These are phyloP conservation scores for Drosophila meridionalis DNA, from an alignment of 2,888 invertebrate species.

Conservation along the genomic window DNA sequence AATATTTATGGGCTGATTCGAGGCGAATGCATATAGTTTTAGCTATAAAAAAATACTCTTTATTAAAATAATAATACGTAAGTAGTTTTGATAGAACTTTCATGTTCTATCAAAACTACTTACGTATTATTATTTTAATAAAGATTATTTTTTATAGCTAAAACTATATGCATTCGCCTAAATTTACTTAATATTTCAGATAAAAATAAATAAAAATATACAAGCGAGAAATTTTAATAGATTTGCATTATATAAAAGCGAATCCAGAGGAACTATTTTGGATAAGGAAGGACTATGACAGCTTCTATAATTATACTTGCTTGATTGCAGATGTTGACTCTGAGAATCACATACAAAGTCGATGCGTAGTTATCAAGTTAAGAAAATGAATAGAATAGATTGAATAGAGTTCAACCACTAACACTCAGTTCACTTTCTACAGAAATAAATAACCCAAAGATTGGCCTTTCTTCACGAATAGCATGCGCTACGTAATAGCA, in stretches of 20 bases:
- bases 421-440: background rate
- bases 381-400: background rate
- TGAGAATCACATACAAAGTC: background rate
- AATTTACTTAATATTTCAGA: background rate
- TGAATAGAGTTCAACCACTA: background rate
- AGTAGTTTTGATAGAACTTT: too few relatives aligned
- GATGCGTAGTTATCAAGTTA: background rate
- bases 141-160: background rate
- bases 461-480: too few relatives aligned
- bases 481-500: too few relatives aligned
- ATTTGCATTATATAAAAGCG: background rate
- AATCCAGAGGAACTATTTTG: background rate
- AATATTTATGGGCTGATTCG: constrained; percentile 27
- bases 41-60: background rate
- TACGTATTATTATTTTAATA: background rate
- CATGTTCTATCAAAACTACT: too few relatives aligned
- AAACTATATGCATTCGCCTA: background rate
- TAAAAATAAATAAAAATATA: background rate
- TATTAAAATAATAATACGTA: background rate
- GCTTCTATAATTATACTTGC: background rate
- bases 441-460: too few relatives aligned
- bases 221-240: background rate
- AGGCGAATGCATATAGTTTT: constrained; percentile 3
- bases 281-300: background rate
- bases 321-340: background rate